Percentiles rank a stretch among this genome's conserved stretches.
phyloP scores from a whole-genome alignment of 1,140 invertebrate species.

The Pseudoatta argentina region DNA sequence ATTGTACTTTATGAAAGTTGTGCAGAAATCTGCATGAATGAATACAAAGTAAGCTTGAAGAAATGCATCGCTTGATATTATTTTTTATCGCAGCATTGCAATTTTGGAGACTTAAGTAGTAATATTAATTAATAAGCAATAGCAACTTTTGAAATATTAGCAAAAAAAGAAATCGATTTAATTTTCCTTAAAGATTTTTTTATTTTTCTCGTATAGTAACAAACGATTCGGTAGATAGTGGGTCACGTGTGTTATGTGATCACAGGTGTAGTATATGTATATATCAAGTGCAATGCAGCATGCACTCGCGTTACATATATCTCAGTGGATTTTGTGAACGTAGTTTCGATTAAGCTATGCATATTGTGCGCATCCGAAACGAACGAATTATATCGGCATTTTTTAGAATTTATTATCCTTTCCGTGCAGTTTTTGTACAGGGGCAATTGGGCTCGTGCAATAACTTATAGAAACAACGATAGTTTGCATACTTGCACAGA shows the following conservation, averaged over 20 bases:
- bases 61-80: not conserved
- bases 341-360: conserved; percentile 40
- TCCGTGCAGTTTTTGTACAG: conserved; percentile 19
- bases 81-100: not conserved
- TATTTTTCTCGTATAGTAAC: no score
- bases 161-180: not conserved
- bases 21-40: not conserved
- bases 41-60: not conserved
- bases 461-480: conserved; percentile 28
- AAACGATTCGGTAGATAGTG: not conserved
- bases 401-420: conserved; percentile 41
- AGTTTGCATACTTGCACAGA: conserved; percentile 5
- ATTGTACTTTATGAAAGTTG: conserved; percentile 45
- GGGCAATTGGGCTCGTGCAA: not conserved
- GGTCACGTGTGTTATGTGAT: not conserved
- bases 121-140: not conserved
- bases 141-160: no score
- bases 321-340: conserved; percentile 23
- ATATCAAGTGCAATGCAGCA: not conserved
- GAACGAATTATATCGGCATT: conserved; percentile 45
- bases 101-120: not conserved
- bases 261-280: not conserved
- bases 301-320: conserved; percentile 20
- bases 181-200: not conserved
- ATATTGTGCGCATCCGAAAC: conserved; percentile 23